Evolutionary conservation across 2,888 invertebrate genomes (phyloP).

Genomic region (Zaprionus bogoriensis): DNA sequence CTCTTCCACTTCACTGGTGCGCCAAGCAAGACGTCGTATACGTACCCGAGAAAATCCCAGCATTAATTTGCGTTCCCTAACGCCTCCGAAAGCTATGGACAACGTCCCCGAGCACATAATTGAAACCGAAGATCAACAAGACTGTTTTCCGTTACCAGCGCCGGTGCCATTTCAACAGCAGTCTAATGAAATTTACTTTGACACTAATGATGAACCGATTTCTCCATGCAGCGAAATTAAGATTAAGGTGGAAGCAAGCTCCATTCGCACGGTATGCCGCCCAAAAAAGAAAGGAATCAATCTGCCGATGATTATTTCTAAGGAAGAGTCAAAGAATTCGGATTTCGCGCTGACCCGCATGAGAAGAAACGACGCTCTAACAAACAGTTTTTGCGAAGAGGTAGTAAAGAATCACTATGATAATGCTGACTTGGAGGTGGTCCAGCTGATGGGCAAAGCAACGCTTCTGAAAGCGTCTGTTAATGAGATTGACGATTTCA

Average conservation of each 20-base stretch:
- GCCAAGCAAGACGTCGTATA: slow-evolving; percentile 50
- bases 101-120: background rate
- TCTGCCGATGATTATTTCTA: too few relatives aligned
- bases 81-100: background rate
- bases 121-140: background rate
- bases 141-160: background rate
- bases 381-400: too few relatives aligned
- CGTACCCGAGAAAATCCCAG: slow-evolving; percentile 46
- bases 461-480: slow-evolving; percentile 23
- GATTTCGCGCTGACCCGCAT: too few relatives aligned
- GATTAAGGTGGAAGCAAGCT: slow-evolving; percentile 52
- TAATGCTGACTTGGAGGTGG: slow-evolving; percentile 21
- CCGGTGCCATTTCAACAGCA: slow-evolving; percentile 3
- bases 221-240: slow-evolving; percentile 41
- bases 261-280: slow-evolving; percentile 49
- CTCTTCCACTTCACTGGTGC: slow-evolving; percentile 50
- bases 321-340: too few relatives aligned
- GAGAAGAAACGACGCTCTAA: too few relatives aligned
- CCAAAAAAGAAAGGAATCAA: slow-evolving; percentile 34
- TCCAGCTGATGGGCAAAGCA: slow-evolving; percentile 9
- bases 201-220: slow-evolving; percentile 36
- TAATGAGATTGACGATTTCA: slow-evolving; percentile 5
- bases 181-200: slow-evolving; percentile 4
- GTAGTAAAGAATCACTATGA: too few relatives aligned
- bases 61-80: slow-evolving; percentile 25